A percentile compares a stretch with the other conserved stretches of the same genome.
Evolutionary conservation across 1,140 invertebrate species (phyloP).

Genomic region (Drosophila prosaltans): DNA sequence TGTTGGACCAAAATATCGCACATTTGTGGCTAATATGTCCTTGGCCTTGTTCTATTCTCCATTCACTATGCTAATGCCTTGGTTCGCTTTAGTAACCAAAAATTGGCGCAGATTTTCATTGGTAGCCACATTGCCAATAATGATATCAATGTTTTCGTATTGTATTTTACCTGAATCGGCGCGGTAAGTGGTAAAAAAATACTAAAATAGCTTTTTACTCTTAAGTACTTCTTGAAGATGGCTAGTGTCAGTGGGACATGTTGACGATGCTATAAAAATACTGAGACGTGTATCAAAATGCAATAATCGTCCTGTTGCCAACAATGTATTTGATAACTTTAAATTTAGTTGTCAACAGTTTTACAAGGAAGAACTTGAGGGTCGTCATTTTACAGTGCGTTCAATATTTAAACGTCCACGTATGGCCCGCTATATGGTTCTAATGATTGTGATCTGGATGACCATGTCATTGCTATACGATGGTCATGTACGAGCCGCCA

Average conservation of each 20-base stretch:
- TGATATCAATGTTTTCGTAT: slow-evolving; percentile 87
- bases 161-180: slow-evolving; percentile 92
- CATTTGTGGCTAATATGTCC: slow-evolving; percentile 93
- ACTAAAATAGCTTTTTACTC: neutral
- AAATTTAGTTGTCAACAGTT: slow-evolving; percentile 76
- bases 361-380: slow-evolving; percentile 87
- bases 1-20: slow-evolving; percentile 92
- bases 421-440: slow-evolving; percentile 87
- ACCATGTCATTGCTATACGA: slow-evolving; percentile 93
- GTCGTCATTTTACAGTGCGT: slow-evolving; percentile 88
- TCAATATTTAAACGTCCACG: slow-evolving; percentile 90
- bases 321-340: slow-evolving; percentile 89
- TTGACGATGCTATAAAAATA: slow-evolving; percentile 90
- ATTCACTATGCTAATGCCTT: slow-evolving; percentile 89
- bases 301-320: slow-evolving; percentile 89
- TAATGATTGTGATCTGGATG: slow-evolving; percentile 93
- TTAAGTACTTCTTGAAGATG: slow-evolving; percentile 82
- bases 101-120: slow-evolving; percentile 89
- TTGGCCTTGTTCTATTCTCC: slow-evolving; percentile 93
- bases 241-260: slow-evolving; percentile 91
- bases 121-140: slow-evolving; percentile 87
- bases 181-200: slow-evolving; percentile 79
- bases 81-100: slow-evolving; percentile 89
- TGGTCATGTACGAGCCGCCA: slow-evolving; percentile 93
- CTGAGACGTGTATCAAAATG: slow-evolving; percentile 90